A percentile compares a stretch with the other conserved stretches of the same genome.
These are phyloP conservation scores for Rhogogaster chlorosoma DNA, from an alignment of 2,888 invertebrate species.

Conservation along the genomic window DNA sequence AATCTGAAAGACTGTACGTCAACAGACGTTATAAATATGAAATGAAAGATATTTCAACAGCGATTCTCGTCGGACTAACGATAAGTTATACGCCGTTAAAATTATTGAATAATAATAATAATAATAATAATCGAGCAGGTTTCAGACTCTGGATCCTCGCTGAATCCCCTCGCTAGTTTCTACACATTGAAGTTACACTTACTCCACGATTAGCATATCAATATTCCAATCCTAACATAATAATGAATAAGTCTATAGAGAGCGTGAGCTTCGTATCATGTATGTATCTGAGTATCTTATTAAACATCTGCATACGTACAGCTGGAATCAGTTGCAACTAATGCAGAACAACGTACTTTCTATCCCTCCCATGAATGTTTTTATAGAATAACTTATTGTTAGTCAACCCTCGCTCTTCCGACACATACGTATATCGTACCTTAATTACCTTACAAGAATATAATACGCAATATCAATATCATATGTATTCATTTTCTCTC, in stretches of 20 bases:
- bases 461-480: constrained; percentile 60
- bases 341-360: not conserved
- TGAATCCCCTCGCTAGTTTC: not conserved
- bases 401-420: not conserved
- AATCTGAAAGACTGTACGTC: constrained; percentile 4
- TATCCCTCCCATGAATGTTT: not conserved
- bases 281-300: not conserved
- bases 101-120: not conserved
- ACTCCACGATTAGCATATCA: not conserved
- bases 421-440: not conserved
- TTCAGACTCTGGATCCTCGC: not conserved
- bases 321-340: not conserved
- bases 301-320: not conserved
- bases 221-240: constrained; percentile 1
- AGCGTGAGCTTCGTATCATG: not conserved
- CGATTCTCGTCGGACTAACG: constrained; percentile 1
- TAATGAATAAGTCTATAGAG: constrained; percentile 14
- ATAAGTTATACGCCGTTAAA: not conserved
- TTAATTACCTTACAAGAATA: constrained; percentile 61
- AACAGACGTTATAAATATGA: not conserved
- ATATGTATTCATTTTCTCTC: constrained; percentile 52
- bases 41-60: constrained; percentile 6
- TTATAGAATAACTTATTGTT: not conserved
- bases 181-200: not conserved
- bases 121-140: not conserved